A percentile compares a stretch with the other conserved stretches of the same genome.
Conservation (phyloP, 2,797 vertebrate genomes). For the Adelosebastes latens region DNA sequence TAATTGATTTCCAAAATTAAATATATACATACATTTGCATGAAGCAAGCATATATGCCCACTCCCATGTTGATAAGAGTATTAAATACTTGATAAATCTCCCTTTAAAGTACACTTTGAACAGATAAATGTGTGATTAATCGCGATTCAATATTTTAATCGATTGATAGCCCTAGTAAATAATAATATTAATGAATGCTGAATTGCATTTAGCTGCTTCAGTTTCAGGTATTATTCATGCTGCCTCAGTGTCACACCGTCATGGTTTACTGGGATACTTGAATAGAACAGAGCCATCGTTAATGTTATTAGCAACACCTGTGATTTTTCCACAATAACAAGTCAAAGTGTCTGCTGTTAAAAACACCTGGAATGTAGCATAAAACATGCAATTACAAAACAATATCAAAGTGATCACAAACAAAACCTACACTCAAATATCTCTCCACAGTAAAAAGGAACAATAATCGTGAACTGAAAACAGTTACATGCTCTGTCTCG, state of each 20-base stretch:
- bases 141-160: too few species aligned
- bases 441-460: neutral
- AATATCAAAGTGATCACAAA: neutral
- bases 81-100: too few species aligned
- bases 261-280: neutral
- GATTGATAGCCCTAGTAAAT: neutral
- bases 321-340: neutral
- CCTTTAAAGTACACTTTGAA: too few species aligned
- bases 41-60: too few species aligned
- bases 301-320: neutral
- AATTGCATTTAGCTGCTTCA: neutral
- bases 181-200: neutral
- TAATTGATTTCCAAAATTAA: too few species aligned
- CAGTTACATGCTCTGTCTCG: constrained; percentile 8
- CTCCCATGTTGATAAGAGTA: too few species aligned
- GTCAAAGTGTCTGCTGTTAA: neutral
- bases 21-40: too few species aligned
- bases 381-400: neutral
- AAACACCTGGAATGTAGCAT: neutral
- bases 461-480: neutral
- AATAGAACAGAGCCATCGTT: neutral
- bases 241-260: neutral
- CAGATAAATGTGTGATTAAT: too few species aligned
- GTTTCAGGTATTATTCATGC: neutral
- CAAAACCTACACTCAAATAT: neutral